phyloP scores from a whole-genome alignment of 2,888 invertebrate species.

The Trichopria drosophilae region DNA sequence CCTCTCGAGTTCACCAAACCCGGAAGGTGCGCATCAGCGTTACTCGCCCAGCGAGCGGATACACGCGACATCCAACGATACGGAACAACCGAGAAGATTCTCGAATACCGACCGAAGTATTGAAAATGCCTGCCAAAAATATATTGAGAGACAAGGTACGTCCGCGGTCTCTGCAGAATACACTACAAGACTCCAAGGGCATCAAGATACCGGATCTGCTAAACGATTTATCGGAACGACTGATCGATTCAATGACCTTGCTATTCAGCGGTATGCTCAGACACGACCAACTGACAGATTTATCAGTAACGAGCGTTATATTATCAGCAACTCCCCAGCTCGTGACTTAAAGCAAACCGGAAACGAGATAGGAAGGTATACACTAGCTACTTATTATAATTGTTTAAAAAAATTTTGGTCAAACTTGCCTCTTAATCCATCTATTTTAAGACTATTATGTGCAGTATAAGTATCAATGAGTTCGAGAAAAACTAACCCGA shows the following conservation, averaged over 20 bases:
- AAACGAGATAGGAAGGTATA: slow-evolving; percentile 35
- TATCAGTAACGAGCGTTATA: slow-evolving; percentile 42
- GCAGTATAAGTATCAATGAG: too few species aligned
- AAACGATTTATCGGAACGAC: slow-evolving; percentile 44
- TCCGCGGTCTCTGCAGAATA: slow-evolving; percentile 47
- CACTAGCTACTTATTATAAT: slow-evolving; percentile 9
- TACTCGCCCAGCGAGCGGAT: slow-evolving; percentile 50
- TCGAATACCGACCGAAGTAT: slow-evolving; percentile 43
- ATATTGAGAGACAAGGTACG: slow-evolving; percentile 45
- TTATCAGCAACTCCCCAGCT: slow-evolving; percentile 2
- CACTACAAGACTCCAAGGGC: slow-evolving; percentile 40
- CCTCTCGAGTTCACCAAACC: slow-evolving; percentile 48
- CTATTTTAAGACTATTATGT: too few species aligned
- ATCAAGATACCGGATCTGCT: slow-evolving; percentile 40
- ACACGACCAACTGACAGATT: slow-evolving; percentile 46
- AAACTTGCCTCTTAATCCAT: too few species aligned
- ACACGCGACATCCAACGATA: slow-evolving; percentile 22
- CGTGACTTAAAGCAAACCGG: slow-evolving; percentile 16
- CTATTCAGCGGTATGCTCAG: slow-evolving; percentile 47
- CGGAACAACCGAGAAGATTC: slow-evolving; percentile 36
- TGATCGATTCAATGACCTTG: slow-evolving; percentile 51
- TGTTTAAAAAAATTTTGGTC: background rate
- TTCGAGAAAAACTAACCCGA: too few species aligned
- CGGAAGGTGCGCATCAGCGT: slow-evolving; percentile 48
- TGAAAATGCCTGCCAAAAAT: slow-evolving; percentile 49